A percentile compares a stretch with the other conserved stretches of the same genome.
Conservation (phyloP, 2,888 invertebrate species). For the Parnassius glacialis region DNA sequence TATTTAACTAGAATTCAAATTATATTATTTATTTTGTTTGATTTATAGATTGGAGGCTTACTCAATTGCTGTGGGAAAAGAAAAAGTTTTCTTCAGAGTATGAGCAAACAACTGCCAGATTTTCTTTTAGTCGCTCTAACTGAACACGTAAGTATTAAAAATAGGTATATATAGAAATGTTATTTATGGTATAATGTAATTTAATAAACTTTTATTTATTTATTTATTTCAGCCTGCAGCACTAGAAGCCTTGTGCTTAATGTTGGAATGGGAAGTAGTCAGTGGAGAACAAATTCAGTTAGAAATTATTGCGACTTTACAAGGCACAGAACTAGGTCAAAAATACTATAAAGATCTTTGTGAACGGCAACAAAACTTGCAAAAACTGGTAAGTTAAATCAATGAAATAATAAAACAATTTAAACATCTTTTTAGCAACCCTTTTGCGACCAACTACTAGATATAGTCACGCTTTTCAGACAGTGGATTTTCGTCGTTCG, state of each 20-base stretch:
- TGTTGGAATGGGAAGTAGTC: conserved; percentile 87
- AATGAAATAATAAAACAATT: neutral
- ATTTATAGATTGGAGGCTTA: conserved; percentile 79
- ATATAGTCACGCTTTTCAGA: too few relatives aligned
- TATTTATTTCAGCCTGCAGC: conserved; percentile 71
- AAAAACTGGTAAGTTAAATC: conserved; percentile 83
- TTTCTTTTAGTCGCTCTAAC: conserved; percentile 86
- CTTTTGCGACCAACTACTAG: too few relatives aligned
- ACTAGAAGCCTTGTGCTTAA: conserved; percentile 86
- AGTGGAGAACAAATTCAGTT: conserved; percentile 80
- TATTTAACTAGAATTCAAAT: too few relatives aligned
- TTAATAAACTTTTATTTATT: too few relatives aligned
- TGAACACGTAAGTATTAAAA: conserved; percentile 75
- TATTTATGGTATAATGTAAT: neutral
- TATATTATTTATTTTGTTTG: conserved; percentile 1
- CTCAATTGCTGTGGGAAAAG: conserved; percentile 86
- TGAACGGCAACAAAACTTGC: conserved; percentile 86
- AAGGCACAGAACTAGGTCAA: conserved; percentile 86
- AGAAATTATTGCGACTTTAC: conserved; percentile 87
- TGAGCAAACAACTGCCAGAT: conserved; percentile 85
- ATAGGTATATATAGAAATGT: neutral
- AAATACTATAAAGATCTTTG: conserved; percentile 86
- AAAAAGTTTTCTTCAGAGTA: conserved; percentile 85
- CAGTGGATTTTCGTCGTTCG: too few relatives aligned
- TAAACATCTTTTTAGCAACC: too few relatives aligned